A percentile compares a stretch with the other conserved stretches of the same genome.
Evolutionary conservation across 92 coral and sea anemone species (phyloP).

Genomic region (Zoanthus sociatus): DNA sequence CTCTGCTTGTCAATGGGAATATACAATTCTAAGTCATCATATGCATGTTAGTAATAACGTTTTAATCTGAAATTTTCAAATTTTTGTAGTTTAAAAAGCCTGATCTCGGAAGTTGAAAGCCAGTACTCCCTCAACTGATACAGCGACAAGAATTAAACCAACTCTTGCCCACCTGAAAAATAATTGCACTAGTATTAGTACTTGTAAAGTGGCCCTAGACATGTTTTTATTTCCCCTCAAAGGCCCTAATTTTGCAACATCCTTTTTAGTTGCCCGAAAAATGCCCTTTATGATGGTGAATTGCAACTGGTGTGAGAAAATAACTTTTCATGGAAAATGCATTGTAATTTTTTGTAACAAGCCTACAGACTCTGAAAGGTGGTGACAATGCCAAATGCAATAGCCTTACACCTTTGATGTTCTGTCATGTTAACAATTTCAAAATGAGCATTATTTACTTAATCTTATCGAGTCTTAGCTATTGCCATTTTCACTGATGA

Average conservation of each 20-base stretch:
- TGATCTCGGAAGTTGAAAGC: background rate
- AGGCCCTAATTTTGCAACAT: background rate
- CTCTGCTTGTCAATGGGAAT: conserved; percentile 5
- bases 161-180: background rate
- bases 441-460: background rate
- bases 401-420: no score
- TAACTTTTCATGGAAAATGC: background rate
- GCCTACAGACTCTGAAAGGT: no score
- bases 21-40: background rate
- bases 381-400: no score
- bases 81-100: background rate
- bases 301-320: background rate
- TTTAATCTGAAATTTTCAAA: background rate
- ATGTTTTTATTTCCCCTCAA: background rate
- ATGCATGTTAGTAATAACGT: background rate
- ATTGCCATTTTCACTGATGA: background rate
- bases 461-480: background rate
- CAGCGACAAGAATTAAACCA: background rate
- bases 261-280: background rate
- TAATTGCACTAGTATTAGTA: background rate
- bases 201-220: background rate
- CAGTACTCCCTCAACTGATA: background rate
- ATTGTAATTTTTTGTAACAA: background rate
- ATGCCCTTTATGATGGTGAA: no score
- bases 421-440: background rate